A percentile compares a stretch with the other conserved stretches of the same genome.
Conservation (phyloP, 2,888 invertebrate genomes). For the Dimorphilus gyrociliatus region DNA sequence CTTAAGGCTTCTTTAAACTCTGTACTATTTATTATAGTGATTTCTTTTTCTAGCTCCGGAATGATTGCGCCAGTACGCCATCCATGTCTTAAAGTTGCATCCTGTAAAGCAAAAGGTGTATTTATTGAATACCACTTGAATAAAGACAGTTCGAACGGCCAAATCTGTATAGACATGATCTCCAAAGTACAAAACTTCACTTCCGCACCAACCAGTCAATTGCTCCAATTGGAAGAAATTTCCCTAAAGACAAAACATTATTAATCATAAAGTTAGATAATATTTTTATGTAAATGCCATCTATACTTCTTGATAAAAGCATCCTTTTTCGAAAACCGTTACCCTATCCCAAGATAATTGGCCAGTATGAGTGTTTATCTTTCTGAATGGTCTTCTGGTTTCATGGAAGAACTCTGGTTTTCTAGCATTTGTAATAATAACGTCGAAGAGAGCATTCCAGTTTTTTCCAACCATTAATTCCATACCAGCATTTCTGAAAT, state of each 20-base stretch:
- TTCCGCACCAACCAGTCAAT: slow-evolving; percentile 75
- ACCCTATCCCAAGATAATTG: slow-evolving; percentile 83
- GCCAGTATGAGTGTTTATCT: slow-evolving; percentile 63
- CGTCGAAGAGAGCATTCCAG: slow-evolving; percentile 81
- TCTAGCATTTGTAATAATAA: slow-evolving; percentile 71
- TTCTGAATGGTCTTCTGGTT: slow-evolving; percentile 55
- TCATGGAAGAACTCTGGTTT: slow-evolving; percentile 93
- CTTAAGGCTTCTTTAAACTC: slow-evolving; percentile 72
- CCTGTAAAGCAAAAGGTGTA: slow-evolving; percentile 34
- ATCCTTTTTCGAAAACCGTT: slow-evolving; percentile 62
- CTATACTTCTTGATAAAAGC: slow-evolving; percentile 73
- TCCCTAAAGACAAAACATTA: slow-evolving; percentile 48
- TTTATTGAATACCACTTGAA: neutral
- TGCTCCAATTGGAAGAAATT: slow-evolving; percentile 78
- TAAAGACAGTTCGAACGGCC: slow-evolving; percentile 43
- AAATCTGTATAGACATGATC: slow-evolving; percentile 95
- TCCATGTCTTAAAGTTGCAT: slow-evolving; percentile 83
- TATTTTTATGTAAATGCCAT: neutral
- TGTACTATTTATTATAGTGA: slow-evolving; percentile 62
- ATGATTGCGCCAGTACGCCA: slow-evolving; percentile 97
- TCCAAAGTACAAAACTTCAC: slow-evolving; percentile 85
- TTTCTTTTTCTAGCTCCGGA: slow-evolving; percentile 78
- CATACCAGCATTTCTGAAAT: slow-evolving; percentile 72
- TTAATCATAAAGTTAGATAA: neutral
- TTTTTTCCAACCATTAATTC: slow-evolving; percentile 64